These are phyloP conservation scores for Buphagus erythrorhynchus DNA, from an alignment of 2,797 vertebrate genomes.

Conservation along the genomic window DNA sequence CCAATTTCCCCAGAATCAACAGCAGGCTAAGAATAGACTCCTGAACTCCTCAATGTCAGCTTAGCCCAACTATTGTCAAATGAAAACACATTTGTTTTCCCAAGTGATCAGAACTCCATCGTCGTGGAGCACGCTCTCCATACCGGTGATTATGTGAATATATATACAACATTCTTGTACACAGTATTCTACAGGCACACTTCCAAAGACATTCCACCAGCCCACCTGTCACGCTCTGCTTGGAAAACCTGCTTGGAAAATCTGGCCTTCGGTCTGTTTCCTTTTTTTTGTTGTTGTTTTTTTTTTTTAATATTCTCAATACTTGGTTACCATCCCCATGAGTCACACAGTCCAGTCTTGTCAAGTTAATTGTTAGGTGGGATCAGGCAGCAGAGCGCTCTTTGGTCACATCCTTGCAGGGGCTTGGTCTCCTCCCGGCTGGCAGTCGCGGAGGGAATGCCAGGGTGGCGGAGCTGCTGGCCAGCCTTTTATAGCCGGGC, in stretches of 20 bases:
- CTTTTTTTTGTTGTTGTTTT: background rate
- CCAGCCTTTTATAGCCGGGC: constrained; percentile 62
- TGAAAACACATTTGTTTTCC: background rate
- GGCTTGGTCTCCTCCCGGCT: background rate
- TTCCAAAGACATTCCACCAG: background rate
- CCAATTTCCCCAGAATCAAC: background rate
- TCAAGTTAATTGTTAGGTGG: constrained; percentile 35
- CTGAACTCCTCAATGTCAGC: background rate
- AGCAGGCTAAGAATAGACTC: constrained; percentile 6
- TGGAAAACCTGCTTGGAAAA: background rate
- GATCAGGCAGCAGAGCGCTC: background rate
- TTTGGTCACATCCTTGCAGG: background rate
- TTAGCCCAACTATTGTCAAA: background rate
- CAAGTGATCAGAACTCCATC: background rate
- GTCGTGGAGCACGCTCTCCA: fast-evolving
- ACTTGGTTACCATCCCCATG: background rate
- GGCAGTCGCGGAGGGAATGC: background rate
- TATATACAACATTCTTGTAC: background rate
- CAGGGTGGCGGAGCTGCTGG: background rate
- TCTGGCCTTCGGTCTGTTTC: background rate
- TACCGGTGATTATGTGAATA: background rate
- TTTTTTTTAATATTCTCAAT: too few species aligned
- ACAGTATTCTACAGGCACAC: background rate
- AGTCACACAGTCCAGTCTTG: background rate
- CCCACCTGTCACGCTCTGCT: background rate